Evolutionary conservation across 2,113 vertebrate species (phyloP), one percentile per base, ranked within the genome.

Genomic region (Lampris megalopsis): DNA sequence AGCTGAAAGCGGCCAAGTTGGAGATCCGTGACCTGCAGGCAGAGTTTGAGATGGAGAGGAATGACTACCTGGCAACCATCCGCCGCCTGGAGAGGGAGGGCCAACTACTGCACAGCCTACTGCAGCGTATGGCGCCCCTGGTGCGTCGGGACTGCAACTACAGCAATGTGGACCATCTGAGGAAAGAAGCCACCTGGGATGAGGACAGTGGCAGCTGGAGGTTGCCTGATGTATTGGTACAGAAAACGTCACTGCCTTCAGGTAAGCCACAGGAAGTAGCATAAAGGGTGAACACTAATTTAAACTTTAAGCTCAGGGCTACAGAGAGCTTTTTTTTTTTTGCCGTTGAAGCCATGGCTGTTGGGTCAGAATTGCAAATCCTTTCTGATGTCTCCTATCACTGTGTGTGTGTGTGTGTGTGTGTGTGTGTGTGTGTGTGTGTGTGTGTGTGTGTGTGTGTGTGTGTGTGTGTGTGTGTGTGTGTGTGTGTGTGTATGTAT

Each of bases 11-110:
- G 3, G 96, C 96, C 0, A 92, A 95, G 81, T 92, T 96, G 0
- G 95, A 98, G 91, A 97, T 97, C 89, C 92, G 92, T 13, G 96
- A 98, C 56, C 93, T 97, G 74, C 96, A 97, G 86, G 87, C 90
- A 0, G 96, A 97, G 88, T 97, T 97, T 61, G 95, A 96, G 84
- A 90, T 93, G 56, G 96, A 97, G 79, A 94, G 95, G 67, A 93
- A 95, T 0, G 95, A 96, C 82, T 96, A 97, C 78, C 87, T 97
- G 84, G 84, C 91, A n/a, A 95, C 93, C 60, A 96, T 97, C 81
- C 91, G 92, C 1, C 86, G 90, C 50, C 94, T 96, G 86, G 96
- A 98, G 72, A 73, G 79, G 0, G 96, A 98, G 41, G 87, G 86
- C 5, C 73, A 94, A 89, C 92, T 99, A 2, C 89, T 93, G 75